phyloP scores from a whole-genome alignment of 2,797 vertebrate genomes.

The Micromesistius poutassou region DNA sequence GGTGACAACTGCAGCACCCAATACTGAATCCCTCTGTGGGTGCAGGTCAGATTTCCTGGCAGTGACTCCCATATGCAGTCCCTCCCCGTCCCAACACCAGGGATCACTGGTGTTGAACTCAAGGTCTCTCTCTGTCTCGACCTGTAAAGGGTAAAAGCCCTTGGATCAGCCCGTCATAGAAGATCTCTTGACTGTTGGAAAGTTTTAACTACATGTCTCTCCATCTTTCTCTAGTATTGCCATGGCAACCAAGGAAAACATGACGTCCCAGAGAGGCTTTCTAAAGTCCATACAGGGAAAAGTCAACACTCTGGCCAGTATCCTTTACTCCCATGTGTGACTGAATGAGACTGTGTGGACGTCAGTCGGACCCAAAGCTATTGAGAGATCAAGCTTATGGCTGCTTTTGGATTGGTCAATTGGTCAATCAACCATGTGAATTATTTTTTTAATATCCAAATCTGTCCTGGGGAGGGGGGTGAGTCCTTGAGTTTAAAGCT shows the following conservation, averaged over 20 bases:
- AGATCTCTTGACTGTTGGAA: constrained; percentile 6
- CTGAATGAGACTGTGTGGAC: neutral
- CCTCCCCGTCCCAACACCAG: neutral
- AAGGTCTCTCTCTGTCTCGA: neutral
- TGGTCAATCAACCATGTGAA: neutral
- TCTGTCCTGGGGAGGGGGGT: too few relatives aligned
- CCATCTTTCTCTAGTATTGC: constrained; percentile 81
- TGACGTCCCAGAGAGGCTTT: constrained; percentile 94
- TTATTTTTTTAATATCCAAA: too few relatives aligned
- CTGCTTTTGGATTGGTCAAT: neutral
- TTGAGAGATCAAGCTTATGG: neutral
- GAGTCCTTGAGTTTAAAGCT: neutral
- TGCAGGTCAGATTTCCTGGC: neutral
- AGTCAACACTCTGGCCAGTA: constrained; percentile 99
- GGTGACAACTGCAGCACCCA: neutral
- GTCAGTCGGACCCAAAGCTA: neutral
- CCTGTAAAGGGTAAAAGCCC: neutral
- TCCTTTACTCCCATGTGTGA: constrained; percentile 72
- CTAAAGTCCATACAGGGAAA: constrained; percentile 97
- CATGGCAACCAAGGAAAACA: constrained; percentile 99
- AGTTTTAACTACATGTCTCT: neutral
- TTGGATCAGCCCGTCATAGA: neutral
- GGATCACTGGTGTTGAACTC: neutral
- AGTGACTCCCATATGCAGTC: neutral
- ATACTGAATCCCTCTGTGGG: neutral